Evolutionary conservation across 2,113 vertebrate genomes (phyloP).

Genomic region (Chaetodon trifascialis): DNA sequence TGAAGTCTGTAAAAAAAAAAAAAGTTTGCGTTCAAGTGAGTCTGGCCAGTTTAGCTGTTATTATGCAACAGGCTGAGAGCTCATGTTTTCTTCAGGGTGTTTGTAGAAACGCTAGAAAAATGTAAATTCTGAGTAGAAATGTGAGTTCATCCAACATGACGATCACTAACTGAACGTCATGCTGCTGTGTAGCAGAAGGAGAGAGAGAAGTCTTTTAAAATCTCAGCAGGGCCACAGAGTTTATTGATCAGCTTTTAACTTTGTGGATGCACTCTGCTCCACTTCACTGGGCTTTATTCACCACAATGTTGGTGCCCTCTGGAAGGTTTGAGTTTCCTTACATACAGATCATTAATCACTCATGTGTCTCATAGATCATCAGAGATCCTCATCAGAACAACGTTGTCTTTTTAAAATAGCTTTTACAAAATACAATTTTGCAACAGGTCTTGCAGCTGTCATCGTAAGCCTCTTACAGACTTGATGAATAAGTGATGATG

Average conservation of each 20-base stretch:
- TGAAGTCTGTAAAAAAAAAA: not conserved
- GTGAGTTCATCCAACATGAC: not conserved
- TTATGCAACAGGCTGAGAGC: slow-evolving; percentile 3
- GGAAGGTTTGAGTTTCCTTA: not conserved
- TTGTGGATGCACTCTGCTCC: too few relatives aligned
- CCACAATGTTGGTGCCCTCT: too few relatives aligned
- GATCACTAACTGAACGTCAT: slow-evolving; percentile 2
- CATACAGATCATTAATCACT: not conserved
- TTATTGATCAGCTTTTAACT: not conserved
- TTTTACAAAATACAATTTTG: too few relatives aligned
- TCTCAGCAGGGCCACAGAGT: not conserved
- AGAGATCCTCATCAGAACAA: not conserved
- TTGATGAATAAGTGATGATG: not conserved
- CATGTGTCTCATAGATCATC: not conserved
- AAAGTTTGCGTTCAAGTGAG: not conserved
- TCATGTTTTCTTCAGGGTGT: not conserved
- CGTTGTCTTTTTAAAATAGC: not conserved
- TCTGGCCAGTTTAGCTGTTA: not conserved
- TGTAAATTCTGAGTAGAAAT: not conserved
- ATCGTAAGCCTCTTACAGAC: not conserved
- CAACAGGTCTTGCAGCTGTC: not conserved
- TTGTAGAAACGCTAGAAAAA: not conserved
- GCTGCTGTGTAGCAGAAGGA: not conserved
- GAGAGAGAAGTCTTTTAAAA: not conserved
- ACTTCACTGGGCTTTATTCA: too few relatives aligned